phyloP scores from a whole-genome alignment of 2,888 invertebrate genomes.

The Ennomos erosarius region DNA sequence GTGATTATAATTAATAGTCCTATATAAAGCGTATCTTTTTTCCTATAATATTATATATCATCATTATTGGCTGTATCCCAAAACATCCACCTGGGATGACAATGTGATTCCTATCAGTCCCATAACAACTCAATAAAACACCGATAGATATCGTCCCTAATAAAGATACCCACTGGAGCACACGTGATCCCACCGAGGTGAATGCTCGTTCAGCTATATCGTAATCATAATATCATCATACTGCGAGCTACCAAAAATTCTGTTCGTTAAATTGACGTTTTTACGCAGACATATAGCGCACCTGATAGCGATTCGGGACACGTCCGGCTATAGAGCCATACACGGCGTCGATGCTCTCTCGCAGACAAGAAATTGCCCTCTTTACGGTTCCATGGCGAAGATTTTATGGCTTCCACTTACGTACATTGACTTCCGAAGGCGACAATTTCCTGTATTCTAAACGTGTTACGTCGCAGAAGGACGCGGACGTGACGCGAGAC shows the following conservation, averaged over 20 bases:
- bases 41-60: not conserved
- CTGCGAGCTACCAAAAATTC: slow-evolving; percentile 36
- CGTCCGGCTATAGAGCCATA: slow-evolving; percentile 63
- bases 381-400: slow-evolving; percentile 70
- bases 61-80: slow-evolving; percentile 5
- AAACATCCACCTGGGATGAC: not conserved
- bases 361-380: slow-evolving; percentile 75
- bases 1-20: no score
- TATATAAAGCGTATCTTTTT: no score
- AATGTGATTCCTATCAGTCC: slow-evolving; percentile 3
- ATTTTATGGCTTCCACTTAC: slow-evolving; percentile 75
- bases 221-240: slow-evolving; percentile 34
- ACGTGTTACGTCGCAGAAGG: slow-evolving; percentile 51
- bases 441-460: slow-evolving; percentile 64
- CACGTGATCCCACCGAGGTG: slow-evolving; percentile 1
- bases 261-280: slow-evolving; percentile 35
- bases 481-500: slow-evolving; percentile 44
- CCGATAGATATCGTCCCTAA: slow-evolving; percentile 5
- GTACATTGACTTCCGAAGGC: slow-evolving; percentile 70
- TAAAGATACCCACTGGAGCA: slow-evolving; percentile 3
- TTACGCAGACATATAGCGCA: slow-evolving; percentile 30
- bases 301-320: slow-evolving; percentile 60
- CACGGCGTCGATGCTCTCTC: slow-evolving; percentile 60
- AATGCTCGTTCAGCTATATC: slow-evolving; percentile 19
- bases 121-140: slow-evolving; percentile 7